Base-by-base conservation (phyloP, 2,797 vertebrate species). In the Cercopithecus diana region DNA sequence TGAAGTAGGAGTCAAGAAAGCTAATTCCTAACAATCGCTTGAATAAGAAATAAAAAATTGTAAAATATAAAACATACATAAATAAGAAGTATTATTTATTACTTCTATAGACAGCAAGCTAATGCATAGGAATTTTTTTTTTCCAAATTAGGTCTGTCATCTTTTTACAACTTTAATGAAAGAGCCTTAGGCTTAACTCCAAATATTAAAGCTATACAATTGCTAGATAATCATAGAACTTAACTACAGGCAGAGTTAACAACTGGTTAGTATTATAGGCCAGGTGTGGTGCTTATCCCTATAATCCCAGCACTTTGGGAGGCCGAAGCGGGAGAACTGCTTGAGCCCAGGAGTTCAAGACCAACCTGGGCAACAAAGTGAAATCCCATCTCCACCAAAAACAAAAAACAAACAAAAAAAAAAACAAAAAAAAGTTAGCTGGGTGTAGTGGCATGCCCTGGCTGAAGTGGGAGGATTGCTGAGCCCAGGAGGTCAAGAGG, bases 131-230 rank as follows among this genome's bases (percentile, higher is more conserved):
- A 14, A 77, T 13, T 26, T 41, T 28, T 57, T 88, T n/a, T 50
- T 57, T 17, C n/a, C 36, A 79, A 85, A 94, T 95, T 45, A 94
- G 33, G 5, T 36, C 76, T 52, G 33, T 43, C 76, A 90, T 77
- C 55, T 91, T 94, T 87, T 81, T 86, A 83, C 48, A 86, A 48
- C 19, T 88, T 97, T 33, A 90, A 64, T 50, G 70, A 57, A 89
- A 77, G 61, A 57, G 50, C 1, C 22, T 76, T 19, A 72, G 70
- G 61, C 85, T 84, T 88, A 76, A 20, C 30, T 55, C 87, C 48
- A 28, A 84, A 94, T 80, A 89, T 57, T 39, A 96, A 95, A 96
- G 72, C 50, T 89, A 70, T 19, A n/a, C 12, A 77, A 85, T 6
- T 57, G 36, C 64, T 89, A 89, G 48, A 70, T 67, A 96, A 90